A percentile compares a stretch with the other conserved stretches of the same genome.
Evolutionary conservation across 2,888 invertebrate species (phyloP).

Genomic region (Oscheius sp.): DNA sequence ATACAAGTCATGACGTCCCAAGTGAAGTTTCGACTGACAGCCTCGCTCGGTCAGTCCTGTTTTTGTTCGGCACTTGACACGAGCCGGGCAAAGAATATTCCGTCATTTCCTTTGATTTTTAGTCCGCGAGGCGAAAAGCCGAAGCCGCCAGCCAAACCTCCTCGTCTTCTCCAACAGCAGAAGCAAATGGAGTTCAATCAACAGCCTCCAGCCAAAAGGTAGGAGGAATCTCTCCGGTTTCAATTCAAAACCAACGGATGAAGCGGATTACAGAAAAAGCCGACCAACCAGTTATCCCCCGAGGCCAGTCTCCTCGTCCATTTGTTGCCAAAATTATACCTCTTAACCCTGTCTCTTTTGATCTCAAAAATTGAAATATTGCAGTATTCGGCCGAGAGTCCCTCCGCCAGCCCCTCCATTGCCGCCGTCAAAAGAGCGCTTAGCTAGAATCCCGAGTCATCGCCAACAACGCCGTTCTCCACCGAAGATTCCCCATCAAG

Average conservation of each 20-base stretch:
- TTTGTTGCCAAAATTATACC: not conserved
- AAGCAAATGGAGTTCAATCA: slow-evolving; percentile 16
- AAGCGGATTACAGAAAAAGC: slow-evolving; percentile 9
- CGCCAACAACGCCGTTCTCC: slow-evolving; percentile 3
- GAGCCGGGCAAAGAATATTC: not conserved
- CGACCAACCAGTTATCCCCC: slow-evolving; percentile 19
- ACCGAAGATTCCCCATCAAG: slow-evolving; percentile 11
- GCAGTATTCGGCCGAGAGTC: slow-evolving; percentile 17
- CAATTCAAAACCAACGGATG: slow-evolving; percentile 7
- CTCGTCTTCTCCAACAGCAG: slow-evolving; percentile 16
- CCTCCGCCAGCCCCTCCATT: slow-evolving; percentile 29
- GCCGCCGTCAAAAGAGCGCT: slow-evolving; percentile 21
- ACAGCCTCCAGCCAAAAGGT: slow-evolving; percentile 1
- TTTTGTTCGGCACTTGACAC: not conserved
- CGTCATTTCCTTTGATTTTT: not conserved
- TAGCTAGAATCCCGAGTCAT: slow-evolving; percentile 19
- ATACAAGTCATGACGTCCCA: slow-evolving; percentile 11
- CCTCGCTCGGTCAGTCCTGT: slow-evolving; percentile 3
- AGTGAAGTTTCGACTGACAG: slow-evolving; percentile 5
- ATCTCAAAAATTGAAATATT: not conserved
- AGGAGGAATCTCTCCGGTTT: not conserved
- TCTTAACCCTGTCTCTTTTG: not conserved
- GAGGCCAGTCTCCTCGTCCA: not conserved
- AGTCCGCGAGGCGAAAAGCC: slow-evolving; percentile 31
- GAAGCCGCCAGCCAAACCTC: slow-evolving; percentile 27